Evolutionary conservation across 2,797 vertebrate genomes (phyloP).

Genomic region (Chaetodon trifasciatus): DNA sequence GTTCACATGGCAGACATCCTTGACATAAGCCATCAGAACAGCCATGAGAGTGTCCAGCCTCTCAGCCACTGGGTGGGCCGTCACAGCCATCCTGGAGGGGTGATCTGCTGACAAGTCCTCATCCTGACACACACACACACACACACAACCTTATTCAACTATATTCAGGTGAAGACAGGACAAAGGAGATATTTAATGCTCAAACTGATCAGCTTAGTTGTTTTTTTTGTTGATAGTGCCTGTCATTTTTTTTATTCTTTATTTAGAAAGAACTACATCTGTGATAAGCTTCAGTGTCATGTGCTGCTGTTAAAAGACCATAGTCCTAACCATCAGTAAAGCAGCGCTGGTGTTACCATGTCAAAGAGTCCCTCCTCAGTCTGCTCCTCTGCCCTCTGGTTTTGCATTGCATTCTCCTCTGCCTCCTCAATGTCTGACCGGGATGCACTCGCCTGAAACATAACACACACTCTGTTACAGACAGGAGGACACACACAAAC

Average conservation of each 20-base stretch:
- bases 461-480: neutral
- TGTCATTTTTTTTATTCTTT: neutral
- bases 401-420: slow-evolving; percentile 83
- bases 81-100: slow-evolving; percentile 59
- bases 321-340: too few relatives aligned
- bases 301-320: neutral
- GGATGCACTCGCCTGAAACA: slow-evolving; percentile 89
- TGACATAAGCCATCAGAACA: slow-evolving; percentile 90
- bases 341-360: slow-evolving; percentile 85
- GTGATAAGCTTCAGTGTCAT: neutral
- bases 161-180: too few relatives aligned
- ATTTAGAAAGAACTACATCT: neutral
- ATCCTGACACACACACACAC: slow-evolving; percentile 82
- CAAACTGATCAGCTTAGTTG: too few relatives aligned
- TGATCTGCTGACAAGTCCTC: slow-evolving; percentile 85
- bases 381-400: slow-evolving; percentile 36
- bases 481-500: neutral
- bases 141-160: too few relatives aligned
- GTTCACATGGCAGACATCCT: slow-evolving; percentile 87
- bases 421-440: slow-evolving; percentile 92
- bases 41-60: slow-evolving; percentile 91
- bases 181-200: too few relatives aligned
- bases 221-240: too few relatives aligned
- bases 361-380: slow-evolving; percentile 89
- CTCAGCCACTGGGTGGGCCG: slow-evolving; percentile 91